A percentile compares a stretch with the other conserved stretches of the same genome.
phyloP scores from a whole-genome alignment of 2,888 invertebrate species.

The Leucoptera coffeella region DNA sequence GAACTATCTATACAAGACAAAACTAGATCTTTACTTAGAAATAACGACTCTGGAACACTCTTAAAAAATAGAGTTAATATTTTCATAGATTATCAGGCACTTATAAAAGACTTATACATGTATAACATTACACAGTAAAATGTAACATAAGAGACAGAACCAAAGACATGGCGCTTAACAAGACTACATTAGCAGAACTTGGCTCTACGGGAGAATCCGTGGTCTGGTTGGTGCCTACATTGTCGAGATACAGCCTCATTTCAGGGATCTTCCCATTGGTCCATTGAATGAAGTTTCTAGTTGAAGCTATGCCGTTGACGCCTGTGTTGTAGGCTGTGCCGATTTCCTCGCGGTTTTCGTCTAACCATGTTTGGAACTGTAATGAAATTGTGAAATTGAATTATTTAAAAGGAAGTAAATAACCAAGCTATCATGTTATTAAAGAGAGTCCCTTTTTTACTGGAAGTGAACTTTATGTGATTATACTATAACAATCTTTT shows the following conservation, averaged over 20 bases:
- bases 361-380: constrained; percentile 25
- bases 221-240: neutral
- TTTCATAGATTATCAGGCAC: too few species aligned
- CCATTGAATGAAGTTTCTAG: constrained; percentile 21
- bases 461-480: too few species aligned
- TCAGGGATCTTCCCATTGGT: constrained; percentile 16
- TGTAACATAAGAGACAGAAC: constrained; percentile 15
- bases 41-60: neutral
- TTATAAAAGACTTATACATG: too few species aligned
- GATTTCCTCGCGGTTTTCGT: constrained; percentile 12
- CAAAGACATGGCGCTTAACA: constrained; percentile 19
- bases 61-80: too few species aligned
- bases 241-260: constrained; percentile 19
- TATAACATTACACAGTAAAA: constrained; percentile 11
- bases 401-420: neutral
- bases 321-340: constrained; percentile 16
- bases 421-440: constrained; percentile 3
- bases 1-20: too few species aligned
- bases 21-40: too few species aligned
- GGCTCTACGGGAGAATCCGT: neutral
- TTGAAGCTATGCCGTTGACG: constrained; percentile 12
- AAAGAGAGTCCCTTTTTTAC: too few species aligned
- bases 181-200: constrained; percentile 18
- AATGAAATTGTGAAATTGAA: constrained; percentile 4
- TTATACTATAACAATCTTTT: too few species aligned